A percentile compares a stretch with the other conserved stretches of the same genome.
Conservation (phyloP, 2,888 invertebrate genomes). For the Oxytorus armatus region DNA sequence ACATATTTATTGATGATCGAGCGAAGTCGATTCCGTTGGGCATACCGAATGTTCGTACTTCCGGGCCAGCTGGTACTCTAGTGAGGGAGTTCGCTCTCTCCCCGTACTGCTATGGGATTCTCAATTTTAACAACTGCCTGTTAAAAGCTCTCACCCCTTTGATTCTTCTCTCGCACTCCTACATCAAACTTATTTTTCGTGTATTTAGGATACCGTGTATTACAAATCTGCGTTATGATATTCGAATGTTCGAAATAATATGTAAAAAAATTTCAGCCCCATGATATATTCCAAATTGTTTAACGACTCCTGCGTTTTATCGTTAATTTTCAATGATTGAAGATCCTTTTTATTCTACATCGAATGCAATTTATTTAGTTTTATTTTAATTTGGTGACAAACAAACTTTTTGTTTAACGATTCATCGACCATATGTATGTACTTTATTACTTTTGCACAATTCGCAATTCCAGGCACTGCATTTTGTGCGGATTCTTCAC, state of each 20-base stretch:
- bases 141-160: constrained; percentile 48
- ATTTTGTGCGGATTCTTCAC: too few species aligned
- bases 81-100: constrained; percentile 34
- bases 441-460: too few species aligned
- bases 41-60: constrained; percentile 49
- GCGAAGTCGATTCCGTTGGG: constrained; percentile 31
- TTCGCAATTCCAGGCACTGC: too few species aligned
- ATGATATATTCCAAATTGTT: background rate
- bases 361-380: too few species aligned
- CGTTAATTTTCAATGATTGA: too few species aligned
- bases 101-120: constrained; percentile 15
- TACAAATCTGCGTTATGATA: background rate
- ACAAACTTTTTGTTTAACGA: too few species aligned
- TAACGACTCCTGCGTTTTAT: too few species aligned
- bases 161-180: constrained; percentile 18
- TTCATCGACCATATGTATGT: too few species aligned
- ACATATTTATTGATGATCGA: constrained; percentile 38
- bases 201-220: constrained; percentile 1
- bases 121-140: constrained; percentile 42
- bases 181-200: constrained; percentile 4
- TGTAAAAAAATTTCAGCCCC: background rate
- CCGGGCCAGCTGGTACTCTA: constrained; percentile 60
- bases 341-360: too few species aligned
- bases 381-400: too few species aligned
- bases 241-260: background rate